Percentiles rank a stretch among this genome's conserved stretches.
Evolutionary conservation across 1,140 invertebrate species (phyloP).

Genomic region (Myzus persicae): DNA sequence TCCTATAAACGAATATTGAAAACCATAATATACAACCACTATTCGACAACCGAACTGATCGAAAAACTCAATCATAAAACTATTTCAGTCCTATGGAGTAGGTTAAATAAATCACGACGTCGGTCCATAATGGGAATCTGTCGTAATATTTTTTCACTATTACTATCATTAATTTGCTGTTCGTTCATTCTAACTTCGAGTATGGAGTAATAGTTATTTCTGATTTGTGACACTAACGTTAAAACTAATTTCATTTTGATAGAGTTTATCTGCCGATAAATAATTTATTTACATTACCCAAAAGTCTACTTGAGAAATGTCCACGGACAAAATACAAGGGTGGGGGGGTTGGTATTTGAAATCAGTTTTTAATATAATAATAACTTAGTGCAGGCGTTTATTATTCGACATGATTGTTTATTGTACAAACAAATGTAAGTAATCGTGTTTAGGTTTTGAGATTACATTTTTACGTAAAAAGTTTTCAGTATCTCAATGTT

Average conservation of each 20-base stretch:
- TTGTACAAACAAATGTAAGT: neutral
- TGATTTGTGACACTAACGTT: neutral
- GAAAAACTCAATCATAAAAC: constrained; percentile 1
- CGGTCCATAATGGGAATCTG: neutral
- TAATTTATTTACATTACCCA: neutral
- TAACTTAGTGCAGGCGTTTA: neutral
- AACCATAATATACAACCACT: neutral
- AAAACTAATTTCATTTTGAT: neutral
- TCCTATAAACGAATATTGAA: neutral
- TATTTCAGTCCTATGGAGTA: neutral
- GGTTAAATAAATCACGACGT: neutral
- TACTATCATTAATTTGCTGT: neutral
- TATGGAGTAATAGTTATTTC: neutral
- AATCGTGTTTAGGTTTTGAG: neutral
- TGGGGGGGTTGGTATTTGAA: too few species aligned
- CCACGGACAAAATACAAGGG: neutral
- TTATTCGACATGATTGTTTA: neutral
- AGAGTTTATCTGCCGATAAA: neutral
- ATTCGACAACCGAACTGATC: neutral
- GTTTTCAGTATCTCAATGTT: neutral
- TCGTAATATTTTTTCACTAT: constrained; percentile 20
- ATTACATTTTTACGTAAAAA: neutral
- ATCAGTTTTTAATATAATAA: neutral
- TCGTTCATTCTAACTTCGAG: neutral
- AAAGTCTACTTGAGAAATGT: neutral